Base-by-base conservation (phyloP, 2,797 vertebrate genomes). In the Cynodonichthys magdalenae region DNA sequence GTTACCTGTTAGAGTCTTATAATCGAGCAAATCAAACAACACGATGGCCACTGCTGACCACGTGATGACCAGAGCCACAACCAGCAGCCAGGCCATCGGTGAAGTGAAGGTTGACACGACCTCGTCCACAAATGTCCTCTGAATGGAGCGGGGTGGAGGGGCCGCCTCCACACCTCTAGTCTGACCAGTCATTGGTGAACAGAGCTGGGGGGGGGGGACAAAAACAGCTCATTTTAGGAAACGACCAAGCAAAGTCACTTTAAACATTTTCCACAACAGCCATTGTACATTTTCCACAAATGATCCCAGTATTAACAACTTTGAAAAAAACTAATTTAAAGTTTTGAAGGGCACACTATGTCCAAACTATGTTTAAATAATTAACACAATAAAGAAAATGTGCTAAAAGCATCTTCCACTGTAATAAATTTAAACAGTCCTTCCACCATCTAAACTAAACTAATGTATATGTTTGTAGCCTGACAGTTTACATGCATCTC, bases 31-130 rank as follows among this genome's bases (percentile, higher is more conserved):
- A 74, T 99, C 97, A 75, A 99, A 98, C 89, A 98, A 93, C 29
- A 99, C 95, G 10, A 99, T 89, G 48, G 96, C 97, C 27, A 99
- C 97, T 45, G 94, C 96, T 15, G 95, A 95, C 97, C 97, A 99
- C 1, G 97, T 99, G 76, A 99, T 82, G 74, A 99, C 85, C 77
- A 99, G 92, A 36, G 97, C 97, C 60, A 95, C 80, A 7, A 99
- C 94, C 70, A 99, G 94, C 71, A 99, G 88, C 97, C 97, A 99
- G 78, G 96, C 96, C 84, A 96, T 93, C 0, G 97, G 97, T 0
- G 97, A 98, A 73, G 91, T 98, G 86, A 99, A 98, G 0, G 97
- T 99, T 17, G 93, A 77, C 55, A 95, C 77, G 0, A 99, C 61
- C 44, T 99, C 96, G 51, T 98, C 95, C 0, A 94, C 90, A 79